A percentile compares a stretch with the other conserved stretches of the same genome.
phyloP scores from a whole-genome alignment of 1,140 invertebrate species.

The Adelges cooleyi region DNA sequence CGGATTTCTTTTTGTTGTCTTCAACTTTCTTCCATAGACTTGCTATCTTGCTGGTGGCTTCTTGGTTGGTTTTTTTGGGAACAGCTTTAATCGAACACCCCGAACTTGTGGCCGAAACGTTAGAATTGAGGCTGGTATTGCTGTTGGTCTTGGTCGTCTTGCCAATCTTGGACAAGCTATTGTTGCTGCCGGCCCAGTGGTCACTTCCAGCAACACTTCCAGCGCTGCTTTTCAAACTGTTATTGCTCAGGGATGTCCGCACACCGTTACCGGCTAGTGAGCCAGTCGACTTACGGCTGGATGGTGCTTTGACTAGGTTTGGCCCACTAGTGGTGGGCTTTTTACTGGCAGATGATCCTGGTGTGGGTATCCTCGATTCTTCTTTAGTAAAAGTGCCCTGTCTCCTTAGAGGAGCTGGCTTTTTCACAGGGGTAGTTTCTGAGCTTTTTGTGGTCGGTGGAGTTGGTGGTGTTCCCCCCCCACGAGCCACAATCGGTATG shows the following conservation, averaged over 20 bases:
- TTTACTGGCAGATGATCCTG: conserved; percentile 34
- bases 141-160: conserved; percentile 42
- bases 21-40: conserved; percentile 78
- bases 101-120: conserved; percentile 36
- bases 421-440: conserved; percentile 24
- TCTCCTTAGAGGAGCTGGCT: conserved; percentile 27
- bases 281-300: conserved; percentile 29
- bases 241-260: conserved; percentile 36
- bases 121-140: conserved; percentile 51
- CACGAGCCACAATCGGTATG: conserved; percentile 30
- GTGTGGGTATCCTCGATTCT: conserved; percentile 31
- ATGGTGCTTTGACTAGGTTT: conserved; percentile 33
- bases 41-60: conserved; percentile 75
- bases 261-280: conserved; percentile 30
- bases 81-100: conserved; percentile 30
- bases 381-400: conserved; percentile 36
- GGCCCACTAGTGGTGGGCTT: conserved; percentile 33
- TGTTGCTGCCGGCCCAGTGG: conserved; percentile 38
- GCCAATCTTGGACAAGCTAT: background rate
- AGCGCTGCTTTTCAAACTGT: conserved; percentile 43
- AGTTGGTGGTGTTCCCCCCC: conserved; percentile 21
- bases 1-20: conserved; percentile 51
- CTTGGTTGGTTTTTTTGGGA: conserved; percentile 45
- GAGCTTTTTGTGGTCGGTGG: conserved; percentile 30
- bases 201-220: too few relatives aligned